These are phyloP conservation scores for Gallirallus australis DNA, from an alignment of 2,797 vertebrate species.

Conservation along the genomic window DNA sequence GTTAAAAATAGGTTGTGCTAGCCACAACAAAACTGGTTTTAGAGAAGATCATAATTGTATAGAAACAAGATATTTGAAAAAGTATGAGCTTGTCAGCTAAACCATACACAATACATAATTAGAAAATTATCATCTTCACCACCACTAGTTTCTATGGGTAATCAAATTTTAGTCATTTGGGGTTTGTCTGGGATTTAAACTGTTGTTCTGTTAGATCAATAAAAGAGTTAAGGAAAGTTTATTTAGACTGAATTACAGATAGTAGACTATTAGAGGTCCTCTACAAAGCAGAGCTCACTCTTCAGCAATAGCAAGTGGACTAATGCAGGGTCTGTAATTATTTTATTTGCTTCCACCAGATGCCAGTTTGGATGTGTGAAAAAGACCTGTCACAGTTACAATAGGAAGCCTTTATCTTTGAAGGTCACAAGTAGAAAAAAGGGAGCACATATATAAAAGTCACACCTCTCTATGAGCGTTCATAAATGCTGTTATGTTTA, in stretches of 20 bases:
- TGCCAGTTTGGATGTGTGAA: not conserved
- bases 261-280: not conserved
- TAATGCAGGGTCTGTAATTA: not conserved
- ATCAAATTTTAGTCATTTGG: constrained; percentile 23
- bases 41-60: not conserved
- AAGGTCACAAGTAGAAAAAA: constrained; percentile 9
- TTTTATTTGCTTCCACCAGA: constrained; percentile 1
- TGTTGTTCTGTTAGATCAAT: constrained; percentile 15
- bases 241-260: not conserved
- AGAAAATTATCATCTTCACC: not conserved
- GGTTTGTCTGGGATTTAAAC: not conserved
- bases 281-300: not conserved
- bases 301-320: not conserved
- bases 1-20: not conserved
- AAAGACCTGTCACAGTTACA: not conserved
- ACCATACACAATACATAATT: not conserved
- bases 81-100: not conserved
- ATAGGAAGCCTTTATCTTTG: constrained; percentile 24
- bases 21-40: not conserved
- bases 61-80: not conserved
- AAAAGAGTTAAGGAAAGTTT: not conserved
- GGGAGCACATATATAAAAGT: not conserved
- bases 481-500: not conserved
- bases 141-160: not conserved
- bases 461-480: not conserved